phyloP scores from a whole-genome alignment of 2,888 invertebrate species.

The Tetramorium bicarinatum region DNA sequence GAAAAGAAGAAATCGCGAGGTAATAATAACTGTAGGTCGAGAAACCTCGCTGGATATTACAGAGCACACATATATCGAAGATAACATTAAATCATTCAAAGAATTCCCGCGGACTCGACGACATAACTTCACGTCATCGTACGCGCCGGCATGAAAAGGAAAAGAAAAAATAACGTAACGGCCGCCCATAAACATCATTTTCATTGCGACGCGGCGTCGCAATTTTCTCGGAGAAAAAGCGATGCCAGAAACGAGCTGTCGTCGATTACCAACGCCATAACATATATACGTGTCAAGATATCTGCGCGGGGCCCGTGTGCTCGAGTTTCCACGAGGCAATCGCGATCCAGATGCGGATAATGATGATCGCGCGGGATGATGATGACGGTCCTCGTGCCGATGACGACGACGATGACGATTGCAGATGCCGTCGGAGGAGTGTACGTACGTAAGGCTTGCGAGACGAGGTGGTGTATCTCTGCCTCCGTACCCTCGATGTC shows the following conservation, averaged over 20 bases:
- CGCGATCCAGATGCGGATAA: constrained; percentile 71
- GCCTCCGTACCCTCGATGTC: constrained; percentile 73
- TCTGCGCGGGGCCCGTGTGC: constrained; percentile 11
- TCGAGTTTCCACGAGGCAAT: constrained; percentile 39
- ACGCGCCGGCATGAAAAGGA: background rate
- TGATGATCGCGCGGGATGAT: constrained; percentile 72
- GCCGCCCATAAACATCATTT: constrained; percentile 43
- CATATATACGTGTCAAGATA: constrained; percentile 32
- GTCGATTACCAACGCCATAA: constrained; percentile 41
- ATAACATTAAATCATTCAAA: constrained; percentile 26
- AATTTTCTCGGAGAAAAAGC: constrained; percentile 24
- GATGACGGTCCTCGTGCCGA: constrained; percentile 60
- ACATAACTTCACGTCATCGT: constrained; percentile 51
- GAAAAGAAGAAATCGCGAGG: background rate
- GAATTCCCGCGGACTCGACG: constrained; percentile 16
- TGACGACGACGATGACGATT: constrained; percentile 44
- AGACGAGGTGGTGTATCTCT: constrained; percentile 44
- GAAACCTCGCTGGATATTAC: background rate
- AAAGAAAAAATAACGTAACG: constrained; percentile 18
- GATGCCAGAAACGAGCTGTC: constrained; percentile 45
- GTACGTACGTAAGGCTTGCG: background rate
- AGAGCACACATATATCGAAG: background rate
- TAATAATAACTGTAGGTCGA: background rate
- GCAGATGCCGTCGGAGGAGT: constrained; percentile 25
- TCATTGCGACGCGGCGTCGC: constrained; percentile 38